Base-by-base conservation (phyloP, 2,888 invertebrate genomes). In the Cyaniris semiargus region DNA sequence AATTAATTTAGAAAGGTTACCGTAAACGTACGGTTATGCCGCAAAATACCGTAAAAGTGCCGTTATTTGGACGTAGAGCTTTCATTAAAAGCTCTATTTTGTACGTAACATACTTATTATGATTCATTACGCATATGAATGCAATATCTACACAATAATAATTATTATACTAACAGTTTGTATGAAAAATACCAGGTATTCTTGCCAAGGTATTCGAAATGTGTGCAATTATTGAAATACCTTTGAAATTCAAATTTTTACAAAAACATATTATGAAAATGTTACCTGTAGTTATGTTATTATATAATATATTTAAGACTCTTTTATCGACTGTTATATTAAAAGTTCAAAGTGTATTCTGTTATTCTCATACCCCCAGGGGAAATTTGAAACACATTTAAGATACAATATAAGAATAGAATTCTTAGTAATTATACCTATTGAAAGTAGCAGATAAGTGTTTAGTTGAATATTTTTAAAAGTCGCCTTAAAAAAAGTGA, bases 1-100 rank as follows among this genome's bases (percentile, higher is more conserved):
- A 66, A 66, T 66, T 66, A 66, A 66, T 66, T 66, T 66, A 27
- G 27, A 66, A 66, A 15, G 66, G 27, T 21, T 31, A 23, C 66
- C 31, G 27, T 66, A 27, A 66, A 31, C 4, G 27, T 66, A 66
- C 66, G 18, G 18, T 31, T 23, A 66, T 27, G 18, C 66, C 15
- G 27, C 7, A 66, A 27, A 60, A 60, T 60, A 23, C 27, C 27
- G 5, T 66, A 27, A 15, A 66, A 66, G 15, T 66, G 4, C 15
- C 27, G 66, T 18, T 27, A 27, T 5, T 27, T 66, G 13, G 18
- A 15, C 23, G 13, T 0, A 13, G 4, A 13, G 4, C 8, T 21
- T 23, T 15, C 18, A 27, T 13, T 66, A 13, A 27, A 27, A 66
- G 27, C 66, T 15, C 5, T 18, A 66, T 66, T 27, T 58, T 21